A percentile compares a stretch with the other conserved stretches of the same genome.
phyloP scores from a whole-genome alignment of 1,140 invertebrate genomes.

The Cotesia chilonis region DNA sequence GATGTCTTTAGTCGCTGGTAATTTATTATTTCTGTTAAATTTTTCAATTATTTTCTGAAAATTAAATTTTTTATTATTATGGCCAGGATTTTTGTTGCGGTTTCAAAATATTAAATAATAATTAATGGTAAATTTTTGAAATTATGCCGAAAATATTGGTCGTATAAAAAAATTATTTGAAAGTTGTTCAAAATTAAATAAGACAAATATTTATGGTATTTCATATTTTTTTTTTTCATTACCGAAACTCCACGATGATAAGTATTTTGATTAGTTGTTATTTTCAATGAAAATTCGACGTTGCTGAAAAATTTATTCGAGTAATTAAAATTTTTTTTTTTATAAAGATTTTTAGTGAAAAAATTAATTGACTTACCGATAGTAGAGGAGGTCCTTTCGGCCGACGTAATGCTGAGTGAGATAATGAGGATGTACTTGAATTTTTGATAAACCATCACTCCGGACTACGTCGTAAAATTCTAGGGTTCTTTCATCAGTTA shows the following conservation, averaged over 20 bases:
- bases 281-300: slow-evolving; percentile 20
- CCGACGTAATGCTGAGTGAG: slow-evolving; percentile 74
- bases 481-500: slow-evolving; percentile 71
- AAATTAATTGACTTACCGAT: slow-evolving; percentile 54
- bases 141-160: too few species aligned
- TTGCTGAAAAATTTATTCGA: slow-evolving; percentile 41
- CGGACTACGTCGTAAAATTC: slow-evolving; percentile 76
- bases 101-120: neutral
- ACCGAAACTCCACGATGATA: slow-evolving; percentile 46
- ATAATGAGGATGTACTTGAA: slow-evolving; percentile 69
- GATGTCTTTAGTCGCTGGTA: slow-evolving; percentile 70
- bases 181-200: too few species aligned
- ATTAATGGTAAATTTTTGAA: too few species aligned
- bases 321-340: slow-evolving; percentile 30
- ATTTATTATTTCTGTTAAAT: slow-evolving; percentile 68
- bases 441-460: slow-evolving; percentile 72
- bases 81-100: neutral
- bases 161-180: too few species aligned
- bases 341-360: slow-evolving; percentile 30
- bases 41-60: slow-evolving; percentile 70
- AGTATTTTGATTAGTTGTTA: slow-evolving; percentile 28
- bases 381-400: slow-evolving; percentile 71
- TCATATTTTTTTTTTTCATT: slow-evolving; percentile 15
- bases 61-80: slow-evolving; percentile 23
- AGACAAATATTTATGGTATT: neutral